Evolutionary conservation across 2,797 vertebrate genomes (phyloP).

Genomic region (Lepilemur ruficaudatus): DNA sequence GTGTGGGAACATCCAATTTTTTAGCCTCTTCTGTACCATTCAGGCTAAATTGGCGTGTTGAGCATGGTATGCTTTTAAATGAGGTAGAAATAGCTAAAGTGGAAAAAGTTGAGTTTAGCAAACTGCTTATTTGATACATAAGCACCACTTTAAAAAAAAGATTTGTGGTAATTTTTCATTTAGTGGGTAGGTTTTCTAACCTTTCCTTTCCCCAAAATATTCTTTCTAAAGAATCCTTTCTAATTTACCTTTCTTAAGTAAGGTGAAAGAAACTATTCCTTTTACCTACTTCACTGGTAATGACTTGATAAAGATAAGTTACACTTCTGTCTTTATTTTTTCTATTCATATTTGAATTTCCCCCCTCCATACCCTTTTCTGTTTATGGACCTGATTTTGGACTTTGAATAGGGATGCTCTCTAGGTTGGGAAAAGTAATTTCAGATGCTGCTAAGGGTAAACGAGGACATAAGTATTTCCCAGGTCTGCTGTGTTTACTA

Average conservation of each 20-base stretch:
- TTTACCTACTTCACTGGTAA: not conserved
- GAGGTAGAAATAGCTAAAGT: conserved; percentile 57
- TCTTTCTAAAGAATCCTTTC: not conserved
- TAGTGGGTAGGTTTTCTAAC: not conserved
- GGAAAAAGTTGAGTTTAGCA: not conserved
- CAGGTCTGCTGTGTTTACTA: not conserved
- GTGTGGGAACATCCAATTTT: not conserved
- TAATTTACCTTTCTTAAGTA: not conserved
- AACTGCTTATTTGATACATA: not conserved
- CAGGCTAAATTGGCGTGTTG: not conserved
- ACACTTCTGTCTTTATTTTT: not conserved
- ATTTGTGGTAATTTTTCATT: not conserved
- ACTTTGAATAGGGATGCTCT: not conserved
- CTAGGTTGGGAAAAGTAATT: not conserved
- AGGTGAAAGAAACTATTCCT: not conserved
- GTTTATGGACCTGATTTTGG: not conserved
- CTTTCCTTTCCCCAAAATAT: not conserved
- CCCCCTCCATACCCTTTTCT: not conserved
- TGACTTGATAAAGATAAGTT: not conserved
- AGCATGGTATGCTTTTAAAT: not conserved
- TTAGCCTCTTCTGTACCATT: not conserved
- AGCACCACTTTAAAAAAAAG: not conserved
- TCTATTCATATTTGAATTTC: not conserved
- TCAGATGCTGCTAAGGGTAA: not conserved
- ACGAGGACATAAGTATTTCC: not conserved